A percentile compares a stretch with the other conserved stretches of the same genome.
Evolutionary conservation across 2,113 vertebrate genomes (phyloP).

Genomic region (Rhinoderma darwinii): DNA sequence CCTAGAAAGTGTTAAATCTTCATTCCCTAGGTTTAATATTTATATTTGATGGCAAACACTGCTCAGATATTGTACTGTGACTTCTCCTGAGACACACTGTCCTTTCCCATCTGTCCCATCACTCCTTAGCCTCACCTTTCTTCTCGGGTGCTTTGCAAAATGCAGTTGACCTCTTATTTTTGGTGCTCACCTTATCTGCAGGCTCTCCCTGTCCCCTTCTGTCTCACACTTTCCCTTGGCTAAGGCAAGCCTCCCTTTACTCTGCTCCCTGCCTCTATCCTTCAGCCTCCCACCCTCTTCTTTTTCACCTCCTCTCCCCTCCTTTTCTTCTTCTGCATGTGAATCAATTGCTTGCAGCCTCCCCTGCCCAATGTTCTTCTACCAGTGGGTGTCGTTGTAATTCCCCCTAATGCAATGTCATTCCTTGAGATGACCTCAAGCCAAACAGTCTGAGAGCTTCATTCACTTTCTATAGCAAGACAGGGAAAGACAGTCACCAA

Average conservation of each 20-base stretch:
- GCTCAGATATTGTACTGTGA: background rate
- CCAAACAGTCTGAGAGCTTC: slow-evolving; percentile 70
- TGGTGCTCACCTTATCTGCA: slow-evolving; percentile 14
- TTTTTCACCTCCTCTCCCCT: slow-evolving; percentile 22
- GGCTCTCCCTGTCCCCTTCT: slow-evolving; percentile 9
- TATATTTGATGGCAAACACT: no score
- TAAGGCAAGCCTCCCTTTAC: background rate
- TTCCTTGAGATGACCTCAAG: slow-evolving; percentile 76
- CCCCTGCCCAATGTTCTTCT: slow-evolving; percentile 64
- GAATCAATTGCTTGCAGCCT: slow-evolving; percentile 51
- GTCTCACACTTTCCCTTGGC: slow-evolving; percentile 36
- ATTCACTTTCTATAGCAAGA: slow-evolving; percentile 68
- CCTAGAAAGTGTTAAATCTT: background rate
- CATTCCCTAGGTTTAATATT: no score
- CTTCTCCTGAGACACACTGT: background rate
- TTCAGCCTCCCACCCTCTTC: background rate
- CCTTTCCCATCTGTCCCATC: slow-evolving; percentile 16
- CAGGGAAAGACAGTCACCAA: slow-evolving; percentile 68
- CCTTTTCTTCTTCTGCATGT: slow-evolving; percentile 50
- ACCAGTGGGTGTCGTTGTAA: slow-evolving; percentile 85
- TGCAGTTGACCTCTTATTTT: background rate
- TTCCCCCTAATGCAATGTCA: slow-evolving; percentile 68
- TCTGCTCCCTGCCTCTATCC: slow-evolving; percentile 21
- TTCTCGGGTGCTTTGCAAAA: slow-evolving; percentile 24
- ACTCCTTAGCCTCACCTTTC: slow-evolving; percentile 17